Conservation (phyloP, 23 tunicate species). For the Trididemnum nubilum region DNA sequence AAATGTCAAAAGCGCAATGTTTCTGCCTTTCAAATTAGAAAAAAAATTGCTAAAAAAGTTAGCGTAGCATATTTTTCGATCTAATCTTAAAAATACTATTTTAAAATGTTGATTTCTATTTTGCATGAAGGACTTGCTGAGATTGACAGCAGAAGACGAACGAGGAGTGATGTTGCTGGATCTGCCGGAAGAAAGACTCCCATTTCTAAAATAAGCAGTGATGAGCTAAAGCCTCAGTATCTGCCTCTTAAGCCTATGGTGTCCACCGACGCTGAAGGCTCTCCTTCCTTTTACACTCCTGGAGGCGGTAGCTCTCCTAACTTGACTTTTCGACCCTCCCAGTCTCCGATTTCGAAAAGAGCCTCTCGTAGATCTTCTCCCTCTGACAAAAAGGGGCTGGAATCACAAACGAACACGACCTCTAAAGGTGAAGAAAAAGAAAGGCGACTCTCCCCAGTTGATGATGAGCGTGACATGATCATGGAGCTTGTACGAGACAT, state of each 20-base stretch:
- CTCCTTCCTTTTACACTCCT: constrained; percentile 79
- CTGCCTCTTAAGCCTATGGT: constrained; percentile 89
- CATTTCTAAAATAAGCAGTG: constrained; percentile 62
- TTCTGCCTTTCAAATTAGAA: no score
- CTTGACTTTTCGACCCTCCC: neutral
- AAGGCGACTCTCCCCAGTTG: constrained; percentile 23
- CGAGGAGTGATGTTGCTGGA: constrained; percentile 18
- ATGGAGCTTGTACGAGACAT: constrained; percentile 94
- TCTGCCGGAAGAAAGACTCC: constrained; percentile 76
- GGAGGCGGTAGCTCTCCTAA: constrained; percentile 13
- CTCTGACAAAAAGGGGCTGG: neutral
- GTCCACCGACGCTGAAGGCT: constrained; percentile 64
- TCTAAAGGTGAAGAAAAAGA: neutral
- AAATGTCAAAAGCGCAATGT: no score
- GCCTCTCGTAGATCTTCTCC: constrained; percentile 51
- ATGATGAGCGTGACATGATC: constrained; percentile 96
- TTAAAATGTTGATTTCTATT: no score
- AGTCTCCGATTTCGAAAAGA: constrained; percentile 29
- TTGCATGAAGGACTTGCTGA: neutral
- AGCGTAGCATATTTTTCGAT: no score
- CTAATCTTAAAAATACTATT: no score
- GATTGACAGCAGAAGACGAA: neutral
- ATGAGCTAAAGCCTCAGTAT: constrained; percentile 65
- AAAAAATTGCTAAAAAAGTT: no score
- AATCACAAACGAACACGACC: neutral